Conservation (phyloP, 2,113 vertebrate species). For the Electrona antarctica region DNA sequence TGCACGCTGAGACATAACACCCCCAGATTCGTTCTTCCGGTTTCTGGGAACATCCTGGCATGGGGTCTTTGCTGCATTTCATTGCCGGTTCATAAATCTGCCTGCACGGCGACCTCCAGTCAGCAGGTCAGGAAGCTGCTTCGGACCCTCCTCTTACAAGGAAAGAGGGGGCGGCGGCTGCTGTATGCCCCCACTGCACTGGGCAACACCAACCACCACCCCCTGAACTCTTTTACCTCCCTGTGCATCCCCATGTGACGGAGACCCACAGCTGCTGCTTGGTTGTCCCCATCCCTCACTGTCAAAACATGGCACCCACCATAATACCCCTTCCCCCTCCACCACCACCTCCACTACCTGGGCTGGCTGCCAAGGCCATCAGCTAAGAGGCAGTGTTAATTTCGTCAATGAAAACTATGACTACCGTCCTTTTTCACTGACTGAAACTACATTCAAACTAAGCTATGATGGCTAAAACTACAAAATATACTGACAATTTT, state of each 20-base stretch:
- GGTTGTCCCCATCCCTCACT: conserved; percentile 63
- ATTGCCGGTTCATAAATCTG: conserved; percentile 67
- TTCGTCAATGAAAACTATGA: too few species aligned
- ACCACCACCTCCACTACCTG: conserved; percentile 27
- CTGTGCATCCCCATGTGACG: conserved; percentile 57
- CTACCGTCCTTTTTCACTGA: too few species aligned
- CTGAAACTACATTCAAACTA: too few species aligned
- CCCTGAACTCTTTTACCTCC: conserved; percentile 54
- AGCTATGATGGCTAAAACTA: too few species aligned
- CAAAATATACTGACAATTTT: too few species aligned
- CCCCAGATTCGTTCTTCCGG: conserved; percentile 33
- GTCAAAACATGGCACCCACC: conserved; percentile 62
- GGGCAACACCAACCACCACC: conserved; percentile 12
- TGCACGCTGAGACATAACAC: conserved; percentile 17
- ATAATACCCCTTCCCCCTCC: too few species aligned
- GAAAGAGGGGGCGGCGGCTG: neutral
- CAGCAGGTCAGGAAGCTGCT: conserved; percentile 55
- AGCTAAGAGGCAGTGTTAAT: conserved; percentile 2
- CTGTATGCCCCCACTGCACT: conserved; percentile 6
- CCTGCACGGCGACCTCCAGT: conserved; percentile 29
- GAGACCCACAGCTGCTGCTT: conserved; percentile 72
- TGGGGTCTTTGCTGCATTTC: conserved; percentile 35
- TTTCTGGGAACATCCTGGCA: conserved; percentile 38
- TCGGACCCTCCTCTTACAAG: conserved; percentile 40
- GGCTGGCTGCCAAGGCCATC: conserved; percentile 53